Base-by-base conservation (phyloP, 1,140 invertebrate genomes). In the Drosophila triauraria region DNA sequence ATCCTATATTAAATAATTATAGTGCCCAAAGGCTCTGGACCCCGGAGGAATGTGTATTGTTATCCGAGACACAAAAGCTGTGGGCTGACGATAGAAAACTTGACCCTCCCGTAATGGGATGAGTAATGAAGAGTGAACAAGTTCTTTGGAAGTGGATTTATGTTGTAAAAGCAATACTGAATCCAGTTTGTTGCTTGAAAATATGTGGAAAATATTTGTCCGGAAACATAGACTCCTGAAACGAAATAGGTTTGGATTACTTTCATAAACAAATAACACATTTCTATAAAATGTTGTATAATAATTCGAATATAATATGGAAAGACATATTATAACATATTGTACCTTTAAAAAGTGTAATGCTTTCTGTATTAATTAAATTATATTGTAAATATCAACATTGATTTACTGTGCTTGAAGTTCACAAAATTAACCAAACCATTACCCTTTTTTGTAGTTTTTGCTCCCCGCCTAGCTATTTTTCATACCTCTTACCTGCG, bases 1-100 rank as follows among this genome's bases (percentile, higher is more conserved):
- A 44, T 65, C 35, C 46, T 69, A 80, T 67, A 79, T 83, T 80
- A 69, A 54, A 63, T 80, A 82, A 82, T 82, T 82, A 82, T 72
- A 67, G 67, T 44, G 58, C 43, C 47, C 47, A 42, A 35, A 44
- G 40, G 25, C 23, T 20, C 23, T n/a, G 30, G 15, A 44, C 42
- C 44, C 30, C n/a, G 27, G 27, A 47, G 74, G 75, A 59, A 75
- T 80, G 64, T 40, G 58, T 20, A 35, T 74, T 48, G 23, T 47
- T 48, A 17, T 53, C 13, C 35, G 47, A 59, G 47, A 47, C 48
- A 38, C 32, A 23, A 61, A 70, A 40, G 53, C 53, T 40, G 53
- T 54, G 53, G 53, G 32, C 53, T 32, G 53, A n/a, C 23, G 30
- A 32, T 23, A 51, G 32, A 69, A 27, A 63, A 50, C 32, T 44